Conservation (phyloP, 2,888 invertebrate species). For the Polydrusus tereticollis region DNA sequence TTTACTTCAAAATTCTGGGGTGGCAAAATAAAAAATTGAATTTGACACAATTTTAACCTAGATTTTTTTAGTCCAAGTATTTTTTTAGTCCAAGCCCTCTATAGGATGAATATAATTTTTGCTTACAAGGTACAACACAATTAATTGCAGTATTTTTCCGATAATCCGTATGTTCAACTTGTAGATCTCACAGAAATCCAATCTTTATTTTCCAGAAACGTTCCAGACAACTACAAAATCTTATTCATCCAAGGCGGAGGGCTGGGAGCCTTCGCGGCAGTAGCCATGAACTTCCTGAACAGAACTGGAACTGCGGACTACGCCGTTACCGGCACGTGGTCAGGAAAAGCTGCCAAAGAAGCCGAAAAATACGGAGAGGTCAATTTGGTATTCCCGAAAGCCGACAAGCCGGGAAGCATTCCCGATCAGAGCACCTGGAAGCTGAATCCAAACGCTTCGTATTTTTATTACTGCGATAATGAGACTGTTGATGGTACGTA, state of each 20-base stretch:
- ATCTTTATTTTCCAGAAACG: conserved; percentile 72
- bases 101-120: too few species aligned
- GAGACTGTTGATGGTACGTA: conserved; percentile 93
- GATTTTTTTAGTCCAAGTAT: too few species aligned
- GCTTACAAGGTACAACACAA: too few species aligned
- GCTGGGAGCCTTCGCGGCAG: conserved; percentile 93
- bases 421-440: conserved; percentile 86
- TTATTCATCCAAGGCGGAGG: conserved; percentile 96
- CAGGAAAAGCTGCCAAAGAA: conserved; percentile 94
- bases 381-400: conserved; percentile 84
- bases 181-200: neutral
- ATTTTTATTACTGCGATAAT: conserved; percentile 96
- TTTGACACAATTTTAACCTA: too few species aligned
- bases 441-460: conserved; percentile 89
- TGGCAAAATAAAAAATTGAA: too few species aligned
- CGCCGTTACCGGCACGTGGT: conserved; percentile 92
- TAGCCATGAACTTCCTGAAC: conserved; percentile 90
- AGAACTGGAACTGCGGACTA: conserved; percentile 87
- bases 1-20: too few species aligned
- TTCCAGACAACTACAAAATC: conserved; percentile 94
- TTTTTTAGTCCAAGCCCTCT: too few species aligned
- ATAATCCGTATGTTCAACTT: too few species aligned
- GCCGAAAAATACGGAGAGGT: conserved; percentile 94
- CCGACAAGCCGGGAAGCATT: conserved; percentile 78
- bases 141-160: too few species aligned